A percentile compares a stretch with the other conserved stretches of the same genome.
phyloP scores from a whole-genome alignment of 2,888 invertebrate genomes.

The Invenusta paracnida region DNA sequence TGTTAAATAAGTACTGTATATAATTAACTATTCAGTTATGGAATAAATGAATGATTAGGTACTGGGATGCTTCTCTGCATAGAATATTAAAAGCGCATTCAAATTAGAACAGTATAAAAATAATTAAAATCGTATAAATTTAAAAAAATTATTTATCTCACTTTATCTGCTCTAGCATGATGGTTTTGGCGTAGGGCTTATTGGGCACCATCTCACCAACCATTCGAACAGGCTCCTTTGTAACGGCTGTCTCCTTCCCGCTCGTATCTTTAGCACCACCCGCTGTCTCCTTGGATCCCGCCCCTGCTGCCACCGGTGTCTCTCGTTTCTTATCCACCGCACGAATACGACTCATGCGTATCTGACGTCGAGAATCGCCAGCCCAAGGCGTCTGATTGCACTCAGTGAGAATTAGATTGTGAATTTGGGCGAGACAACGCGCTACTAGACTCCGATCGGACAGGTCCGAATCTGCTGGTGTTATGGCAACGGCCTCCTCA shows the following conservation, averaged over 20 bases:
- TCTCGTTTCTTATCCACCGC: constrained; percentile 19
- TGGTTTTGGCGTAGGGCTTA: constrained; percentile 57
- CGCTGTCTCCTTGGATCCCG: too few species aligned
- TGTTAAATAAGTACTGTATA: too few species aligned
- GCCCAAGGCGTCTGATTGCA: constrained; percentile 59
- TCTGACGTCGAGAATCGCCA: constrained; percentile 54
- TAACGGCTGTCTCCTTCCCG: too few species aligned
- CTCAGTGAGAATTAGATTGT: constrained; percentile 57
- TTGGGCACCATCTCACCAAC: constrained; percentile 52
- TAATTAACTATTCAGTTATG: too few species aligned
- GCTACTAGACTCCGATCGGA: constrained; percentile 48
- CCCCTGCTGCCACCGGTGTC: too few species aligned
- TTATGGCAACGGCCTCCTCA: background rate
- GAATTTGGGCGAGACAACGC: constrained; percentile 58
- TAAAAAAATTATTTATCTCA: too few species aligned
- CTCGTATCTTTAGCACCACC: too few species aligned
- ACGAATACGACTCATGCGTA: constrained; percentile 47
- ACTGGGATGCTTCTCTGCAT: too few species aligned
- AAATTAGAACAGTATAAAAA: too few species aligned
- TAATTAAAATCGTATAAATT: too few species aligned
- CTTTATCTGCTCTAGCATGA: constrained; percentile 58
- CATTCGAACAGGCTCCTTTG: constrained; percentile 31
- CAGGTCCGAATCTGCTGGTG: background rate
- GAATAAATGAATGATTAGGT: too few species aligned
- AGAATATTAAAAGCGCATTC: too few species aligned